These are phyloP conservation scores for Dione juno DNA, from an alignment of 2,888 invertebrate genomes.

Conservation along the genomic window DNA sequence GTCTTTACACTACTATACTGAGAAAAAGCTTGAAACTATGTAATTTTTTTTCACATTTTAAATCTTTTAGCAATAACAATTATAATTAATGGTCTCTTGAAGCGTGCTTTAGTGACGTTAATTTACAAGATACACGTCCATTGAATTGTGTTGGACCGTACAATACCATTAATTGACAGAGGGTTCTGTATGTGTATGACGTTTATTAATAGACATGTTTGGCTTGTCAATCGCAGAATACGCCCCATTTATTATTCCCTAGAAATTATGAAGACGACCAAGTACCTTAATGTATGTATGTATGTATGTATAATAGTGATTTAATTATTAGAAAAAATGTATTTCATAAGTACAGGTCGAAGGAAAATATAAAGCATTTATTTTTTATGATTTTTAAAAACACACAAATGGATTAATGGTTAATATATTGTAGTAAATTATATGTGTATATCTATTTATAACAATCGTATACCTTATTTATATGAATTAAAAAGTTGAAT, in stretches of 20 bases:
- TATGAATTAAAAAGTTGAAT: neutral
- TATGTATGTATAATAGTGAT: no score
- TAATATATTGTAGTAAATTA: no score
- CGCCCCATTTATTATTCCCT: conserved; percentile 52
- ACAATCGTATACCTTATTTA: neutral
- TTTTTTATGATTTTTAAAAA: neutral
- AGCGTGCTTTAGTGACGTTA: conserved; percentile 20
- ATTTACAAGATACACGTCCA: conserved; percentile 42
- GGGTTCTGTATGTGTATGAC: conserved; percentile 58
- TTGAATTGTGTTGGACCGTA: conserved; percentile 52
- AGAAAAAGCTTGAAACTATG: no score
- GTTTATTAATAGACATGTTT: conserved; percentile 61
- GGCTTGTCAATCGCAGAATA: conserved; percentile 48
- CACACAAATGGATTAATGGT: no score
- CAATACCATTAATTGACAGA: conserved; percentile 66
- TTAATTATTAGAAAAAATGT: no score
- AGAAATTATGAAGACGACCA: conserved; percentile 46
- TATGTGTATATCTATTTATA: neutral
- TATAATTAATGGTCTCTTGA: conserved; percentile 1
- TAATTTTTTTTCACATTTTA: neutral
- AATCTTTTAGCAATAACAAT: conserved; percentile 3
- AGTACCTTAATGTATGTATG: neutral
- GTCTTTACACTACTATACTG: no score
- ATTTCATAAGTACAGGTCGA: neutral
- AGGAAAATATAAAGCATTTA: neutral